Conservation (phyloP, 1,140 invertebrate genomes). For the Drosophila gunungcola region DNA sequence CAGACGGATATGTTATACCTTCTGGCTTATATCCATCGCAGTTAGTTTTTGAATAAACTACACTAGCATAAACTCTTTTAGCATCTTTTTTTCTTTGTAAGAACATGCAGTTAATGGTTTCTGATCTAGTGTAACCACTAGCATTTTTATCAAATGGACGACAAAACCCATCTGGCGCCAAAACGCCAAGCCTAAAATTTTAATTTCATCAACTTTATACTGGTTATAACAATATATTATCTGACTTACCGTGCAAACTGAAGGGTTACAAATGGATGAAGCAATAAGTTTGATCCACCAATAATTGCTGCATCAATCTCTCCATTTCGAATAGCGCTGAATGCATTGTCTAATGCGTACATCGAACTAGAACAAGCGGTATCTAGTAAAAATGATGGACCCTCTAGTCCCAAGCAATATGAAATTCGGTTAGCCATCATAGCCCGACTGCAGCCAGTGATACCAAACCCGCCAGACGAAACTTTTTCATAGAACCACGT, state of each 20-base stretch:
- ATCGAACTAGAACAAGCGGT: constrained; percentile 96
- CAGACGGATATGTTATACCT: constrained; percentile 96
- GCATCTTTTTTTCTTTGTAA: constrained; percentile 93
- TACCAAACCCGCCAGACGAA: constrained; percentile 86
- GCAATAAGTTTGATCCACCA: constrained; percentile 91
- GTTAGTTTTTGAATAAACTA: constrained; percentile 88
- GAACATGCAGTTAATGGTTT: constrained; percentile 91
- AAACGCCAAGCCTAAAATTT: constrained; percentile 89
- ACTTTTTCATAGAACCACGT: constrained; percentile 89
- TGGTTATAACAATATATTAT: background rate
- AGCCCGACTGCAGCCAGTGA: constrained; percentile 93
- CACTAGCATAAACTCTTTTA: constrained; percentile 90
- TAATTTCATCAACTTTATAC: background rate
- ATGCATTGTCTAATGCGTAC: constrained; percentile 93
- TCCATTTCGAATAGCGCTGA: constrained; percentile 90
- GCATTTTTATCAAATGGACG: constrained; percentile 95
- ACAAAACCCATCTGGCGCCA: constrained; percentile 93
- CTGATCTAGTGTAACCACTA: constrained; percentile 91
- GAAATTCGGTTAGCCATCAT: constrained; percentile 97
- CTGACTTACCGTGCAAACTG: constrained; percentile 89
- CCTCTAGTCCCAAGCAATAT: constrained; percentile 89
- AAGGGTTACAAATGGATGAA: constrained; percentile 94
- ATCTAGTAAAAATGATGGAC: constrained; percentile 93
- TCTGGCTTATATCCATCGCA: constrained; percentile 95
- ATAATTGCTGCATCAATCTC: constrained; percentile 95